A percentile compares a stretch with the other conserved stretches of the same genome.
phyloP scores from a whole-genome alignment of 2,113 vertebrate species.

The Phainopepla nitens region DNA sequence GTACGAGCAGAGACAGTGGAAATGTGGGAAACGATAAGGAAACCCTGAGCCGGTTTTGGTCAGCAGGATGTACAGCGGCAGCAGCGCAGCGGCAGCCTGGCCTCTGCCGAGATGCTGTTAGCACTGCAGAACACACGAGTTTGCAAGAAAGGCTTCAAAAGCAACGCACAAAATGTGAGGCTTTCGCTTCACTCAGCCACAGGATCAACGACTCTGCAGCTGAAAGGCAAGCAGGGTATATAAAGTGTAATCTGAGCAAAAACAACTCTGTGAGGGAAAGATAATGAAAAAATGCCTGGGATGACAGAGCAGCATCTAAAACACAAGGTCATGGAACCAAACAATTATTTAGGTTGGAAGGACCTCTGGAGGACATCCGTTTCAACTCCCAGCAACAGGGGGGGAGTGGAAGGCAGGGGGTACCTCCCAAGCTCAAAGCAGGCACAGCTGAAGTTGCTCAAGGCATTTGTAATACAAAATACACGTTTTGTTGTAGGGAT shows the following conservation, averaged over 20 bases:
- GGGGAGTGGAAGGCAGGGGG: not conserved
- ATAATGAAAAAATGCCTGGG: not conserved
- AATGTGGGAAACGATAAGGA: not conserved
- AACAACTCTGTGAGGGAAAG: not conserved
- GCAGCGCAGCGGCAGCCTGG: not conserved
- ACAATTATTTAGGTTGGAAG: slow-evolving; percentile 22
- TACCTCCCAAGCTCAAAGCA: not conserved
- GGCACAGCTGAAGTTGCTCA: not conserved
- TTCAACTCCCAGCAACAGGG: not conserved
- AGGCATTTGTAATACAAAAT: not conserved
- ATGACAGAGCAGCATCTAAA: not conserved
- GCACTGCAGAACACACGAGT: not conserved
- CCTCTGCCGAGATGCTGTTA: not conserved
- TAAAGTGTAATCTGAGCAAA: not conserved
- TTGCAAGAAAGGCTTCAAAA: not conserved
- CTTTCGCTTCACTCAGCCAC: not conserved
- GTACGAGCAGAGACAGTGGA: not conserved
- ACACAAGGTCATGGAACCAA: not conserved
- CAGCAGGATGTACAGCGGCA: not conserved
- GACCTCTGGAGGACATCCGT: slow-evolving; percentile 41
- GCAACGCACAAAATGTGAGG: not conserved
- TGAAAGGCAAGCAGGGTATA: not conserved
- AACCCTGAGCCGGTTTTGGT: not conserved
- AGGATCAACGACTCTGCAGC: not conserved
- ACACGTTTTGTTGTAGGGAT: not conserved